Base-by-base conservation (phyloP, 2,113 vertebrate genomes). In the Pseudorhombus dupliciocellatus region DNA sequence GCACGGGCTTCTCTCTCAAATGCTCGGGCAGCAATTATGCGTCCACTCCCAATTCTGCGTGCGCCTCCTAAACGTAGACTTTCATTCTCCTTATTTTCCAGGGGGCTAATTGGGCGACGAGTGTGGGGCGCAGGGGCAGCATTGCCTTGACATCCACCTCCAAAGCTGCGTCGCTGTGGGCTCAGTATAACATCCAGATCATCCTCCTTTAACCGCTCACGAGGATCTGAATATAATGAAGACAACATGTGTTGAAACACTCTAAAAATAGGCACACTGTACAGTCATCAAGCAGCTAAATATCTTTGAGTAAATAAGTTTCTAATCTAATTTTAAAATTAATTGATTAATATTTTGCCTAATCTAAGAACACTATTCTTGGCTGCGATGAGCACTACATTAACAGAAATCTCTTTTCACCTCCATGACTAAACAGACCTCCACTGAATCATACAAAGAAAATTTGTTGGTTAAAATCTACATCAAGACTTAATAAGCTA, bases 91-190 rank as follows among this genome's bases (percentile, higher is more conserved):
- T 99, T 99, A 76, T 95, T 95, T 25, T 99, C 98, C 76, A 99
- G 55, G 0, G 97, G 96, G 87, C 96, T 98, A 59, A 95, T 92
- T 0, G 97, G 93, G 26, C 93, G 94, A 0, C 96, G 96, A n/a
- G 92, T 85, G 44, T 94, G 91, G 3, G 93, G 73, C 0, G 93
- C 88, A 0, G 94, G 92, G 0, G 89, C 93, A 42, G 84, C 88
- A 20, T 75, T 94, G 25, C 97, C 98, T 0, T 98, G 97, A 60
- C 98, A 99, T 76, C 98, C 98, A 0, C 97, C 95, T 5, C 97
- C 97, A 80, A 99, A 98, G 84, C 97, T 99, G n/a, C 98, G 95
- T 48, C 98, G 93, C 78, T 99, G 97, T 0, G 97, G 97, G 81
- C 97, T 99, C 51, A 99, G 92, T 54, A 99, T 89, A 21, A 99